These are phyloP conservation scores for Leptopilina drosophilae DNA, from an alignment of 2,888 invertebrate genomes.

Conservation along the genomic window DNA sequence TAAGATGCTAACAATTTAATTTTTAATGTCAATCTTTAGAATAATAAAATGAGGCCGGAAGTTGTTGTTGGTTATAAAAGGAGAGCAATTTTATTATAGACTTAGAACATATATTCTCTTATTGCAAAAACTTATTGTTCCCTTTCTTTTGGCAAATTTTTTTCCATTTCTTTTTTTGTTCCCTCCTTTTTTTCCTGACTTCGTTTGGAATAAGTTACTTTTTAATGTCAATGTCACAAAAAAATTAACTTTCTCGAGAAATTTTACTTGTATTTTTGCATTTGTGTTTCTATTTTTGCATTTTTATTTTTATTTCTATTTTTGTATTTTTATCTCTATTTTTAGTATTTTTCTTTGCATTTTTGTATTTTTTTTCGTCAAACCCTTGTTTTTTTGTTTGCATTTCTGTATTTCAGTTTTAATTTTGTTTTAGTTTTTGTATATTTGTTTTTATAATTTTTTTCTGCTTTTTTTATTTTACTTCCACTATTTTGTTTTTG, in stretches of 20 bases:
- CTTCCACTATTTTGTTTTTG: background rate
- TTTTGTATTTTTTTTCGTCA: no score
- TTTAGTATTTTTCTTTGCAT: no score
- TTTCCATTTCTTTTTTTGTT: background rate
- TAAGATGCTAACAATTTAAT: conserved; percentile 12
- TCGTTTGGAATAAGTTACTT: background rate
- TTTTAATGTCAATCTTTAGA: conserved; percentile 1
- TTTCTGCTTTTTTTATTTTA: no score
- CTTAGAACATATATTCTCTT: background rate
- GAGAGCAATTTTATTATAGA: background rate
- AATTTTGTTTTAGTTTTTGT: no score
- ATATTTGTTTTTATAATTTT: no score
- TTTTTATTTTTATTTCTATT: no score
- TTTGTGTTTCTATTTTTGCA: no score
- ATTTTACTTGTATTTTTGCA: background rate
- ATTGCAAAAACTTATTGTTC: conserved; percentile 17
- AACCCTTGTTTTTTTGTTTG: no score
- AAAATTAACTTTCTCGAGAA: conserved; percentile 14
- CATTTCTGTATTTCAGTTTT: no score
- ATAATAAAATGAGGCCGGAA: conserved; percentile 3
- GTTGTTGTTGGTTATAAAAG: background rate
- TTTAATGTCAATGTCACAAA: conserved; percentile 38
- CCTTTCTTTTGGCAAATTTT: conserved; percentile 8
- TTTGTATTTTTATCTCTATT: no score
- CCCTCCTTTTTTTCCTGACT: no score